Evolutionary conservation across 2,797 vertebrate species (phyloP), one percentile per base, ranked within the genome.

Genomic region (Sphaeramia orbicularis): DNA sequence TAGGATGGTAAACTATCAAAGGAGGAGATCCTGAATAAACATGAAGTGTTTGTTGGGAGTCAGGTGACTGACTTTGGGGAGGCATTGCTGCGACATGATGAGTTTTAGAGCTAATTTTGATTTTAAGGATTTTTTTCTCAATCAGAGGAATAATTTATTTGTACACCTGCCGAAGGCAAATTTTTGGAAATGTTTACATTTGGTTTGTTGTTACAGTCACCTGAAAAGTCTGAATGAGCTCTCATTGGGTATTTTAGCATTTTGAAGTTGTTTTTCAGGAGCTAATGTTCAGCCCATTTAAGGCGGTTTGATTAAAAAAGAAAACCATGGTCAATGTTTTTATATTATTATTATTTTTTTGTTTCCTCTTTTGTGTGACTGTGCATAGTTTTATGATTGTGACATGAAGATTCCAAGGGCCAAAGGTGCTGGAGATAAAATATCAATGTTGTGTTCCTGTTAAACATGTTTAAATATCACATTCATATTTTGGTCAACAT

Each of bases 31-130:
- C 89, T 98, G 37, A 92, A 95, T 68, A 98, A 97, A 63, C 95
- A 95, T 0, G 96, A 97, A 50, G 80, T 98, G 75, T 99, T 98
- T 69, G 97, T 98, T 60, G 97, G 96, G 44, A 99, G 97, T 83
- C 96, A 98, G 87, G 97, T 95, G 73, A 99, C 97, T 11, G 94
- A 98, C 86, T 99, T 96, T 9, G 97, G 97, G 1, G 96, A 96
- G 70, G 96, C 96, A 1, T 86, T 98, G 81, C 92, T 96, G 76
- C 92, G 94, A 45, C 97, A 98, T 1, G 96, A 98, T 14, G 97
- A 98, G 74, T 97, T 97, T 81, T 97, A 91, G 85, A 56, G 8
- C 24, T 9, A 6, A 4, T 0, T 16, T 16, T 10, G 6, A 41
- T 16, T 41, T 30, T 32, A 2, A 40, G 36, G 15, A 40, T 10